phyloP scores from a whole-genome alignment of 2,797 vertebrate species.

The Lepus townsendii region DNA sequence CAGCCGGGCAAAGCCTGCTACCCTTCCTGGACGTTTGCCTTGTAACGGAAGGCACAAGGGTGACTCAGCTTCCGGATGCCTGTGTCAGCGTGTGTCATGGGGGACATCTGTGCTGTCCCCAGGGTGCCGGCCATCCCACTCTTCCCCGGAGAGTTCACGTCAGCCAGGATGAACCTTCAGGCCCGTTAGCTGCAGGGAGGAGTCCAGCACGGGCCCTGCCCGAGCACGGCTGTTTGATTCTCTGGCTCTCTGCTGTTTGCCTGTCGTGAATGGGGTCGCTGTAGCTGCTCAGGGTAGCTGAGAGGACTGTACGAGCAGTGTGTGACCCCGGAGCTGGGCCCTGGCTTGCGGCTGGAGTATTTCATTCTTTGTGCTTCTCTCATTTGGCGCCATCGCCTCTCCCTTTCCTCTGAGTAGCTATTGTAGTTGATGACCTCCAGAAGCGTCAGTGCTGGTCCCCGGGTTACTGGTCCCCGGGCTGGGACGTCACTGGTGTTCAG shows the following conservation, averaged over 20 bases:
- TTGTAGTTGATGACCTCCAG: not conserved
- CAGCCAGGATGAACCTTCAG: not conserved
- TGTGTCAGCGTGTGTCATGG: not conserved
- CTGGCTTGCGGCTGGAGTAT: not conserved
- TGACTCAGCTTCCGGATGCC: not conserved
- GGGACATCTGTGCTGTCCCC: not conserved
- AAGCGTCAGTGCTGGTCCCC: not conserved
- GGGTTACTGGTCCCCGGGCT: not conserved
- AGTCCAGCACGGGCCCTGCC: not conserved
- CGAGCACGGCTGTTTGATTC: not conserved
- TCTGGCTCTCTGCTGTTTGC: not conserved
- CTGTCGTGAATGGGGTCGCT: not conserved
- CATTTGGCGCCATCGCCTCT: not conserved
- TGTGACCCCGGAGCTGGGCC: not conserved
- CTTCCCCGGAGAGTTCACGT: not conserved
- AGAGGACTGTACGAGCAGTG: not conserved
- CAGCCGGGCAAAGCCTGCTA: not conserved
- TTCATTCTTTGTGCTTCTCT: not conserved
- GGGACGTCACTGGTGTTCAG: not conserved
- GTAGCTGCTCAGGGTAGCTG: not conserved
- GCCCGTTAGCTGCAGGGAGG: too few species aligned
- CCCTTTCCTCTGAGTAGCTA: not conserved
- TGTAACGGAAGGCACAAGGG: not conserved
- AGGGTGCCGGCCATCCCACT: too few species aligned
- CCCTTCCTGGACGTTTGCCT: not conserved